Base-by-base conservation (phyloP, 2,888 invertebrate species). In the Tenodera sinensis region DNA sequence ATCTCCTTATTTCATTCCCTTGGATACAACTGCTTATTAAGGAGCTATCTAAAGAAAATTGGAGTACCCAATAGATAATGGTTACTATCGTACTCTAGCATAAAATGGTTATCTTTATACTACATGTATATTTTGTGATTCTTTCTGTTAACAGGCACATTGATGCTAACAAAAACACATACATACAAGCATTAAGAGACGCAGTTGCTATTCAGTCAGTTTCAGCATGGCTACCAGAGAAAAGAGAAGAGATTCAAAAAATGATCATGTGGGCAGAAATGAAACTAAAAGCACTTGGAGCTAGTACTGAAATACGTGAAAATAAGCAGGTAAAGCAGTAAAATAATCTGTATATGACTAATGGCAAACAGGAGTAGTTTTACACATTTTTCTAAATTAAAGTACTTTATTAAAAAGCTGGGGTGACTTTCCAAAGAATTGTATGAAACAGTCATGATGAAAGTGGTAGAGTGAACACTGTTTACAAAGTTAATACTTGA, bases 191-290 rank as follows among this genome's bases (percentile, higher is more conserved):
- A 90, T 94, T 99, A 89, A 95, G 95, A 89, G 97, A 98, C 92
- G 97, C 97, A 1, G 98, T 99, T 42, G 97, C 97, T 4, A 99
- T 99, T 92, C 97, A 97, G 91, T 98, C 98, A 8, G 98, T 99
- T n/a, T 99, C 99, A 34, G 96, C 98, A 92, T 98, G 97, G 96
- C 54, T 71, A 71, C 95, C 97, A 6, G 96, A 97, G 90, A 95
- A 96, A 91, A 95, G 99, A 85, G 93, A 94, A 27, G 98, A 99
- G 91, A 96, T 98, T 91, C 94, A 96, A 27, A 95, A 95, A 91
- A 98, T 99, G 98, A 95, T 98, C 47, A 94, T 97, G 91, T 99
- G 98, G 97, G 95, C 96, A 88, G 95, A 95, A 89, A 94, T 94
- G 0, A 96, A 95, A 92, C 93, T 98, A 91, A 95, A 95, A 91